phyloP scores from a whole-genome alignment of 1,140 invertebrate species.

The Phortica variegata region DNA sequence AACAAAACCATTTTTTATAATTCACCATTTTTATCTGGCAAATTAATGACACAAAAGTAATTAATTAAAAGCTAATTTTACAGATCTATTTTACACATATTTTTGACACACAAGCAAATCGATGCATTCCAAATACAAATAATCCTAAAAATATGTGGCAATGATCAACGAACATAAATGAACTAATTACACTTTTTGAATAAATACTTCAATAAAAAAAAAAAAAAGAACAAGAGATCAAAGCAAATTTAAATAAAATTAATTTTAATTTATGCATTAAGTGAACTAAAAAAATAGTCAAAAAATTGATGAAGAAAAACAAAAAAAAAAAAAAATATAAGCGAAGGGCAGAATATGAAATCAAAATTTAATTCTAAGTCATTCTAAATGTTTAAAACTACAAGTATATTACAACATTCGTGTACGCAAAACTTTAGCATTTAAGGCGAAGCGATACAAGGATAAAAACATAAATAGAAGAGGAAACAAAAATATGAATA shows the following conservation, averaged over 20 bases:
- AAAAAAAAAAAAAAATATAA: slow-evolving; percentile 22
- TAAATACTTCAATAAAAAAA: slow-evolving; percentile 24
- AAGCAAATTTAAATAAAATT: slow-evolving; percentile 12
- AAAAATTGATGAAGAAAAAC: slow-evolving; percentile 5
- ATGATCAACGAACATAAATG: slow-evolving; percentile 12
- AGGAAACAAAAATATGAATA: no score
- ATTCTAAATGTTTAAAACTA: slow-evolving; percentile 44
- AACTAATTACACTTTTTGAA: no score
- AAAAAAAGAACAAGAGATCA: slow-evolving; percentile 17
- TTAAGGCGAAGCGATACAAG: no score
- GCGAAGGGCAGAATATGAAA: slow-evolving; percentile 26
- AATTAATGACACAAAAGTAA: no score
- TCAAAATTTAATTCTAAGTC: slow-evolving; percentile 52
- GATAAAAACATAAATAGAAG: no score
- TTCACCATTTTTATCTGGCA: no score
- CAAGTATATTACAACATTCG: no score
- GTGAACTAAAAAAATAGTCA: slow-evolving; percentile 19
- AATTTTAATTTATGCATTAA: slow-evolving; percentile 12
- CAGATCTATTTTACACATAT: no score
- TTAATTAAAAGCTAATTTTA: no score
- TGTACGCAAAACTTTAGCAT: no score
- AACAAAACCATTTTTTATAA: no score
- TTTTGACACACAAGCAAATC: no score
- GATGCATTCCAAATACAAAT: not conserved
- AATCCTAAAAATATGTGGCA: slow-evolving; percentile 1